These are phyloP conservation scores for Percopsis transmontana DNA, from an alignment of 2,113 vertebrate genomes.

Conservation along the genomic window DNA sequence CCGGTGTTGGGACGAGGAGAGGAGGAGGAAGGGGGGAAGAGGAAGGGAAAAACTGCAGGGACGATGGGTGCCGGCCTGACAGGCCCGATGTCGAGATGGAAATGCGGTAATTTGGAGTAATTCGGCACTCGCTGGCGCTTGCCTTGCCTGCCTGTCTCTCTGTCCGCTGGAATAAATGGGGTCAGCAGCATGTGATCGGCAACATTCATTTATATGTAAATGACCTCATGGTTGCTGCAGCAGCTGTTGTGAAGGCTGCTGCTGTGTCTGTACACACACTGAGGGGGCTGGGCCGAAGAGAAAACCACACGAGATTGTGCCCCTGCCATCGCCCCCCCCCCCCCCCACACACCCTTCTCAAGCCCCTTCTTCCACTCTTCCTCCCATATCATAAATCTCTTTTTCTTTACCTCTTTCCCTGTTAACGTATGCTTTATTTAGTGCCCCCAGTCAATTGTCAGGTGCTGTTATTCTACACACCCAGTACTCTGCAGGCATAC, in stretches of 20 bases:
- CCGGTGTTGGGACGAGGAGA: conserved; percentile 48
- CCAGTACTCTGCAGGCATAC: too few relatives aligned
- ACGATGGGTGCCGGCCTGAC: conserved; percentile 77
- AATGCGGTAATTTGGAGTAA: conserved; percentile 85
- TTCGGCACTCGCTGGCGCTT: conserved; percentile 78
- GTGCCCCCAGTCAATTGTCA: too few relatives aligned
- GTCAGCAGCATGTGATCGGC: conserved; percentile 84
- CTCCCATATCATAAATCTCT: not conserved
- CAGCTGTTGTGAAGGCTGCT: conserved; percentile 64
- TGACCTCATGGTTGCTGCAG: conserved; percentile 75
- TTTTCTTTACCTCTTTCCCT: not conserved
- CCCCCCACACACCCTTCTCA: not conserved
- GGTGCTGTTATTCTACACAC: too few relatives aligned
- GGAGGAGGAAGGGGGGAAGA: conserved; percentile 16
- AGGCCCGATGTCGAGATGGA: conserved; percentile 80
- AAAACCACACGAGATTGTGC: conserved; percentile 39
- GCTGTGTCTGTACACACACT: conserved; percentile 58
- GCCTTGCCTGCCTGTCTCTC: conserved; percentile 80
- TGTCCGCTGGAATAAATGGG: conserved; percentile 83
- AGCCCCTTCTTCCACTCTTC: not conserved
- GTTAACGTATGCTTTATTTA: too few relatives aligned
- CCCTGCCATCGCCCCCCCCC: not conserved
- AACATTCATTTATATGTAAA: conserved; percentile 89
- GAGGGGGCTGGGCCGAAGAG: conserved; percentile 37
- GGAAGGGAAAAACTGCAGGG: conserved; percentile 42